phyloP scores from a whole-genome alignment of 2,888 invertebrate genomes.

The Platypus cylindrus region DNA sequence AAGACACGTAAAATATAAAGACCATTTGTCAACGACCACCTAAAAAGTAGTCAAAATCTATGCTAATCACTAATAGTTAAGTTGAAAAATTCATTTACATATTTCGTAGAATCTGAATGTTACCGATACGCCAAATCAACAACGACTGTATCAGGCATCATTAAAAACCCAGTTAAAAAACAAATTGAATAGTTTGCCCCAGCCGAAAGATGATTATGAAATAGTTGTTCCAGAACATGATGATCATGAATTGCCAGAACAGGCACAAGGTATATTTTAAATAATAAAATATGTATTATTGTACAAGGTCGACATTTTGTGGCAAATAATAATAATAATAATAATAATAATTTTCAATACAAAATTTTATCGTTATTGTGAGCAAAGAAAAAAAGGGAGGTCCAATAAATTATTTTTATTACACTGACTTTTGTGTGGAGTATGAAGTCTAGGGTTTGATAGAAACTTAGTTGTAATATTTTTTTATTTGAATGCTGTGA shows the following conservation, averaged over 20 bases:
- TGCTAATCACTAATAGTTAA: no score
- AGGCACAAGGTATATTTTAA: constrained; percentile 20
- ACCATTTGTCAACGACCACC: no score
- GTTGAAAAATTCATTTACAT: not conserved
- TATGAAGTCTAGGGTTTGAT: no score
- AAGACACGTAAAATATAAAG: no score
- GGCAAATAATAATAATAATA: not conserved
- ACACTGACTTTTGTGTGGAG: no score
- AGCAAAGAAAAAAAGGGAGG: not conserved
- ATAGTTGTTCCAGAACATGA: constrained; percentile 90
- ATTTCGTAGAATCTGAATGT: constrained; percentile 37
- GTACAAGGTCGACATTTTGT: no score
- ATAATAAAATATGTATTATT: no score
- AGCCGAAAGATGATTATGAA: constrained; percentile 95
- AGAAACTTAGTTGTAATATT: no score
- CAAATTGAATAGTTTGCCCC: constrained; percentile 70
- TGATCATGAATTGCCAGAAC: constrained; percentile 37
- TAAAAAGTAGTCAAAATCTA: no score
- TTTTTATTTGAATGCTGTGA: no score
- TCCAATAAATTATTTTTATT: not conserved
- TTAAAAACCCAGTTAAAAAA: constrained; percentile 60
- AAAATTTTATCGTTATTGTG: no score
- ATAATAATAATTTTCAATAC: no score
- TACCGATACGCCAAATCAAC: constrained; percentile 57
- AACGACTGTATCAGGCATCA: constrained; percentile 55